Evolutionary conservation across 2,113 vertebrate species (phyloP).

Genomic region (Mellivora capensis): DNA sequence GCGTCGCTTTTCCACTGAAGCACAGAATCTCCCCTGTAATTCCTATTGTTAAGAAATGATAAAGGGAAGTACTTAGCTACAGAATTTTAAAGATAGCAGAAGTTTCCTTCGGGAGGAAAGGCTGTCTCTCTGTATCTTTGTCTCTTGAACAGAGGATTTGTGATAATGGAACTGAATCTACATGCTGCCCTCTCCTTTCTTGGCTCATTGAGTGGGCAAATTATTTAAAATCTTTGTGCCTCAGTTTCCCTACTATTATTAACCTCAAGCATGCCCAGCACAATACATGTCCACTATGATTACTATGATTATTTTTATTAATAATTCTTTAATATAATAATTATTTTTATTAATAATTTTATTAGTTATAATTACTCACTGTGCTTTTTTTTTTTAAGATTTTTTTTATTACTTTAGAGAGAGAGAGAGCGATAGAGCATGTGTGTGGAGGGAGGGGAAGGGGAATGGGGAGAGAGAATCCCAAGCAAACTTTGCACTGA

Average conservation of each 20-base stretch:
- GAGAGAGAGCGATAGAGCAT: neutral
- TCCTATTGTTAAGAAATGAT: neutral
- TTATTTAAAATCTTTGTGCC: neutral
- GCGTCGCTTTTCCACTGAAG: neutral
- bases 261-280: too few relatives aligned
- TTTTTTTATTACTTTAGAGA: neutral
- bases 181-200: neutral
- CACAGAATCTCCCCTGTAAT: neutral
- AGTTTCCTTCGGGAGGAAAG: neutral
- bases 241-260: neutral
- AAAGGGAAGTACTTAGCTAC: neutral
- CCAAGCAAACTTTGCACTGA: neutral
- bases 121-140: neutral
- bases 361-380: neutral
- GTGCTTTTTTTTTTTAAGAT: neutral
- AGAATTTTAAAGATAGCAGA: neutral
- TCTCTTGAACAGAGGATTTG: neutral
- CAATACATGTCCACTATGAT: too few relatives aligned
- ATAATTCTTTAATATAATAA: too few relatives aligned
- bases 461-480: neutral
- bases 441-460: neutral
- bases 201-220: neutral
- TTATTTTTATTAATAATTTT: neutral
- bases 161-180: neutral
- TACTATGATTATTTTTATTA: neutral